Conservation (phyloP, 2,888 invertebrate species). For the Trachelus troglodyta region DNA sequence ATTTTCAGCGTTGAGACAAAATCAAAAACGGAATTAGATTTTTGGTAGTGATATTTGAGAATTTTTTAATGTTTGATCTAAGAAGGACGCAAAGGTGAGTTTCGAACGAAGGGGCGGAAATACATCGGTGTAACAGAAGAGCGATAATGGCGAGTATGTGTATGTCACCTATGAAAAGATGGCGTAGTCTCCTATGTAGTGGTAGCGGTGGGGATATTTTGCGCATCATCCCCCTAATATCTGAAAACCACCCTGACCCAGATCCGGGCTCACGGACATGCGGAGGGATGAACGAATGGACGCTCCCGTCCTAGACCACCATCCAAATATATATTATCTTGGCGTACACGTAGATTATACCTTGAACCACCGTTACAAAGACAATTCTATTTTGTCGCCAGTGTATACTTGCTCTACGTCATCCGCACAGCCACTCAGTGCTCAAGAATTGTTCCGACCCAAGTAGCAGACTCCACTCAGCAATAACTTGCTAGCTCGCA, state of each 20-base stretch:
- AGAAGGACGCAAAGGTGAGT: background rate
- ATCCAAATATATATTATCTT: background rate
- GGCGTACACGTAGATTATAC: background rate
- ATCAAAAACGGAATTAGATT: background rate
- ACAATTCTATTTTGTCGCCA: background rate
- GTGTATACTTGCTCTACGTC: background rate
- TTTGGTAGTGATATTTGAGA: background rate
- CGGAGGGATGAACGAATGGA: background rate
- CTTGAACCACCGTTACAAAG: background rate
- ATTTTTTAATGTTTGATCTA: background rate
- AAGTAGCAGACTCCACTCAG: background rate
- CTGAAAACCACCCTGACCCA: constrained; percentile 60
- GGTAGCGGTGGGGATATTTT: constrained; percentile 59
- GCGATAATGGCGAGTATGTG: background rate
- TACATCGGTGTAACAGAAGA: background rate
- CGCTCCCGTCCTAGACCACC: background rate
- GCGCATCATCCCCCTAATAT: constrained; percentile 64
- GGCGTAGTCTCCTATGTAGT: background rate
- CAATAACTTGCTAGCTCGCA: background rate
- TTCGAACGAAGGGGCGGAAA: background rate
- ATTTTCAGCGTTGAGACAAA: background rate
- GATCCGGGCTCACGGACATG: constrained; percentile 30
- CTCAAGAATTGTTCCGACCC: background rate
- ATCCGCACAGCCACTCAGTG: background rate
- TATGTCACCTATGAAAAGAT: background rate